These are phyloP conservation scores for Betta splendens DNA, from an alignment of 2,797 vertebrate species.

Conservation along the genomic window DNA sequence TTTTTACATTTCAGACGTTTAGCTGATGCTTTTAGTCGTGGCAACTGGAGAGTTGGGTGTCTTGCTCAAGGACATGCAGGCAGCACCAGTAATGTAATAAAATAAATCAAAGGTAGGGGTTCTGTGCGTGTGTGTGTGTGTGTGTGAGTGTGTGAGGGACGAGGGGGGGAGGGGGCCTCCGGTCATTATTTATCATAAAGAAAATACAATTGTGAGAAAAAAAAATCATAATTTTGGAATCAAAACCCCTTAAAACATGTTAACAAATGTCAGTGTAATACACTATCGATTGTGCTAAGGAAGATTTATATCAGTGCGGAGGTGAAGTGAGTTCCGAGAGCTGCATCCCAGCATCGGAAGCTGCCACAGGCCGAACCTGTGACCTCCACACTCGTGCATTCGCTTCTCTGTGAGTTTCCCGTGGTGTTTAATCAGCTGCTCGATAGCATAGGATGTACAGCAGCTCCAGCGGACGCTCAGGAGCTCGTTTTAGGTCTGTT, in stretches of 20 bases:
- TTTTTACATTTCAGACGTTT: slow-evolving; percentile 63
- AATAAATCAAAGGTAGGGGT: slow-evolving; percentile 33
- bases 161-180: no score
- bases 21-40: slow-evolving; percentile 51
- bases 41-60: slow-evolving; percentile 49
- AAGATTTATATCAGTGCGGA: slow-evolving; percentile 42
- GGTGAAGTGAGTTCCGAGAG: slow-evolving; percentile 17
- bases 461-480: slow-evolving; percentile 20
- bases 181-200: slow-evolving; percentile 25
- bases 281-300: slow-evolving; percentile 14
- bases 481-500: slow-evolving; percentile 20
- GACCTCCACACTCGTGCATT: slow-evolving; percentile 9
- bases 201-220: slow-evolving; percentile 22
- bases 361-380: slow-evolving; percentile 12
- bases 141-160: no score
- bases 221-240: not conserved
- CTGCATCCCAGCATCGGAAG: not conserved
- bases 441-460: slow-evolving; percentile 14
- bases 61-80: slow-evolving; percentile 54
- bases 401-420: slow-evolving; percentile 12
- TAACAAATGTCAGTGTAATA: slow-evolving; percentile 5
- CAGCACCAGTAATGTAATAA: slow-evolving; percentile 23
- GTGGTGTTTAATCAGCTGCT: slow-evolving; percentile 15
- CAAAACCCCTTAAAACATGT: slow-evolving; percentile 13
- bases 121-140: not conserved